phyloP scores from a whole-genome alignment of 2,888 invertebrate species.

The Polyommatus iphigenia region DNA sequence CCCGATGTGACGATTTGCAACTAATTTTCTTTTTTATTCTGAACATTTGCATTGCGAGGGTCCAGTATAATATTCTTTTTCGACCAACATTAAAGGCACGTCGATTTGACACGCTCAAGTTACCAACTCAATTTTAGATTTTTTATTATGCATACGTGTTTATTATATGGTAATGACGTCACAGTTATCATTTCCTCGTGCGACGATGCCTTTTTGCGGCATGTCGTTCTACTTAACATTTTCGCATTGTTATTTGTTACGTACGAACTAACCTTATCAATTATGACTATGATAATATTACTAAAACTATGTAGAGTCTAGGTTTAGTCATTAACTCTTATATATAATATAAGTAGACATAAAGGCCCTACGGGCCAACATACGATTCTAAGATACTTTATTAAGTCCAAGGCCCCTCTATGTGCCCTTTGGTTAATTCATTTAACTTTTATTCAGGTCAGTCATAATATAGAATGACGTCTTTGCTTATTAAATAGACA shows the following conservation, averaged over 20 bases:
- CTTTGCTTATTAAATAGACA: constrained; percentile 31
- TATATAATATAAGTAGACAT: too few relatives aligned
- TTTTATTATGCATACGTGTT: background rate
- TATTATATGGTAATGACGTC: background rate
- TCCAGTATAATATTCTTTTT: constrained; percentile 10
- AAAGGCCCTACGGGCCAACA: background rate
- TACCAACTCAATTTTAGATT: background rate
- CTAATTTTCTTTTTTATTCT: background rate
- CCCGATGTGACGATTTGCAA: background rate
- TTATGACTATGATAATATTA: background rate
- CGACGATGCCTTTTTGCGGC: background rate
- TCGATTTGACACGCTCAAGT: background rate
- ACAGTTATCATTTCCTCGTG: background rate
- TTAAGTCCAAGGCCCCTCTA: constrained; percentile 2
- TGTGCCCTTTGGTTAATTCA: constrained; percentile 11
- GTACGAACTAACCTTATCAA: background rate
- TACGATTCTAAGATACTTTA: background rate
- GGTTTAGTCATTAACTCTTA: background rate
- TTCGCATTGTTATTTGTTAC: background rate
- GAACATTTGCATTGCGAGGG: background rate
- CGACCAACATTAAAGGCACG: background rate
- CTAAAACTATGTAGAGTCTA: background rate
- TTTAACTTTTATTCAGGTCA: constrained; percentile 27
- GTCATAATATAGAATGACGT: constrained; percentile 28
- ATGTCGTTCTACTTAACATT: background rate